A percentile compares a stretch with the other conserved stretches of the same genome.
phyloP scores from a whole-genome alignment of 2,888 invertebrate genomes.

The Netelia virgata region DNA sequence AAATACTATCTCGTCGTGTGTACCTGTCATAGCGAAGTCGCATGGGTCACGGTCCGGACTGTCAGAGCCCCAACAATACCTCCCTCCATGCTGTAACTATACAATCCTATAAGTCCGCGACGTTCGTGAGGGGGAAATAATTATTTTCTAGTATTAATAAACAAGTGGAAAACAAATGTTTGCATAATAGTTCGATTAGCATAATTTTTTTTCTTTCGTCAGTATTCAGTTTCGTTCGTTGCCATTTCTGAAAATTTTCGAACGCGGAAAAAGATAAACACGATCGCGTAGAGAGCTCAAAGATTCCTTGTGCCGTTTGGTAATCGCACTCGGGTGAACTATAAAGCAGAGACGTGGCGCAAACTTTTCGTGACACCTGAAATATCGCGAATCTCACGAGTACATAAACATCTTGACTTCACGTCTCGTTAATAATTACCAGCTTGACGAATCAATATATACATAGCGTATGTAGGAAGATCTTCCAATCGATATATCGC shows the following conservation, averaged over 20 bases:
- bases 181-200: background rate
- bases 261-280: background rate
- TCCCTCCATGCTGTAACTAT: background rate
- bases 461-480: too few relatives aligned
- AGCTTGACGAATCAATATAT: background rate
- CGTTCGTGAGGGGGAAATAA: background rate
- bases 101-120: background rate
- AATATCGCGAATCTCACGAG: background rate
- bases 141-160: background rate
- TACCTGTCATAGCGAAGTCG: constrained; percentile 49
- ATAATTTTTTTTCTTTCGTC: background rate
- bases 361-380: background rate
- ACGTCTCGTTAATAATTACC: background rate
- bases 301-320: background rate
- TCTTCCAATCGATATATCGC: too few relatives aligned
- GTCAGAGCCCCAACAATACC: constrained; percentile 49
- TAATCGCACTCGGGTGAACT: background rate
- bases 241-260: background rate
- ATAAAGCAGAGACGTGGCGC: background rate
- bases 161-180: background rate
- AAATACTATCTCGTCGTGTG: constrained; percentile 18
- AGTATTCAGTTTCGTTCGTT: background rate
- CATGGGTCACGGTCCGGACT: constrained; percentile 51
- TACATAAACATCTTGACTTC: background rate
- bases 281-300: background rate